Evolutionary conservation across 2,888 invertebrate genomes (phyloP), one percentile per base, ranked within the genome.

Genomic region (Cheilosia vernalis): DNA sequence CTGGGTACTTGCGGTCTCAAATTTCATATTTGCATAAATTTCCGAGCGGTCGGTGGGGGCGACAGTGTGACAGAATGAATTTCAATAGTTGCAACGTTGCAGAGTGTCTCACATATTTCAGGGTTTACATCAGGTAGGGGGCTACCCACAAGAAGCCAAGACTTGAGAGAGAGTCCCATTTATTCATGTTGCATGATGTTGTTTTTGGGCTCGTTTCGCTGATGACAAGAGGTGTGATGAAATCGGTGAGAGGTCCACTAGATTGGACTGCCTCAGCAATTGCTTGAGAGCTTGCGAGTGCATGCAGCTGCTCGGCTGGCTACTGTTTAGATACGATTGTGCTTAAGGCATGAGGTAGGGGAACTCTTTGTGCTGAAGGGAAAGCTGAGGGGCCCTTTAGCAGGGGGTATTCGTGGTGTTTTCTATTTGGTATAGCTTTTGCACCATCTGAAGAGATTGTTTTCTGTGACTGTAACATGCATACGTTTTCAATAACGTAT

Each of bases 11-110:
- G 72, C 56, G 63, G 63, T 78, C 42, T 84, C 64, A 53, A 69
- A 79, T 84, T 84, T 73, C 83, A 74, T 74, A 78, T 78, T 83
- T 83, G 83, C 83, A 83, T 83, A 79, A 51, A 73, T 78, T 73
- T 78, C 49, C 51, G 64, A 15, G 47, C 24, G 6, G 15, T 47
- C 44, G 44, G n/a, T 58, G 56, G 24, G 49, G 42, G 40, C 13
- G 53, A 42, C 37, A 63, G 55, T 66, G 63, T 53, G 63, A 63
- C 27, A 17, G 24, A 27, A 40, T 63, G 66, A 53, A 66, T 73
- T 79, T 73, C 66, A 37, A 60, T 44, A 53, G 64, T 60, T 79
- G 24, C 51, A 24, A 24, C 24, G 24, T 21, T 24, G 21, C 24
- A 6, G 27, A 77, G 53, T 60, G 69, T 61, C 67, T 76, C 76